Percentiles rank a stretch among this genome's conserved stretches.
These are phyloP conservation scores for Donacobius atricapilla DNA, from an alignment of 2,113 vertebrate genomes.

Conservation along the genomic window DNA sequence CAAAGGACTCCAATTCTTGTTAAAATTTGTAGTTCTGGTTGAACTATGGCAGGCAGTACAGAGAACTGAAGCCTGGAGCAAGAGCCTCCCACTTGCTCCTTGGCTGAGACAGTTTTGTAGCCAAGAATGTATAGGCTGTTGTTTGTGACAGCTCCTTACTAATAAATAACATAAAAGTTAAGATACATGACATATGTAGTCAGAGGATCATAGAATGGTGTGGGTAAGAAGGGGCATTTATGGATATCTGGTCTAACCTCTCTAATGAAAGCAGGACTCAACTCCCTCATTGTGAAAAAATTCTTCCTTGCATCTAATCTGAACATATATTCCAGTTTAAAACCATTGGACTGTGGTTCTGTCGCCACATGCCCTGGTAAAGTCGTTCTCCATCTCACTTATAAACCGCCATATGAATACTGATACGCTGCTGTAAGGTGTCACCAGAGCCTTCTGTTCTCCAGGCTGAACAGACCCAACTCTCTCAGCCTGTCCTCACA, in stretches of 20 bases:
- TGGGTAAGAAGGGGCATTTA: neutral
- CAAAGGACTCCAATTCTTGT: neutral
- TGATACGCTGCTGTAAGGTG: neutral
- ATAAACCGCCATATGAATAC: rapidly evolving
- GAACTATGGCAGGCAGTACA: neutral
- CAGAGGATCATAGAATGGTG: neutral
- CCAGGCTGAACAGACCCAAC: neutral
- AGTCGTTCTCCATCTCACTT: neutral
- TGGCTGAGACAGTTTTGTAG: neutral
- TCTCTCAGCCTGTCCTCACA: neutral
- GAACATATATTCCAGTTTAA: neutral
- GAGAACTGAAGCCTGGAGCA: neutral
- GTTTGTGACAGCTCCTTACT: neutral
- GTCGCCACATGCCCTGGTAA: neutral
- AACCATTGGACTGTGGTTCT: neutral
- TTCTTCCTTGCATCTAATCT: neutral
- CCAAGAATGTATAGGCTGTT: neutral
- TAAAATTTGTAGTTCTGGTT: neutral
- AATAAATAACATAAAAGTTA: neutral
- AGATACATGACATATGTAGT: neutral
- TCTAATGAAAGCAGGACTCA: neutral
- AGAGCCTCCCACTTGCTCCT: neutral
- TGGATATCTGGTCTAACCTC: neutral
- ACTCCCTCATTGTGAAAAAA: neutral
- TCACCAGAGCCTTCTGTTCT: neutral